phyloP scores from a whole-genome alignment of 2,888 invertebrate species.

The Dysmachus trigonus region DNA sequence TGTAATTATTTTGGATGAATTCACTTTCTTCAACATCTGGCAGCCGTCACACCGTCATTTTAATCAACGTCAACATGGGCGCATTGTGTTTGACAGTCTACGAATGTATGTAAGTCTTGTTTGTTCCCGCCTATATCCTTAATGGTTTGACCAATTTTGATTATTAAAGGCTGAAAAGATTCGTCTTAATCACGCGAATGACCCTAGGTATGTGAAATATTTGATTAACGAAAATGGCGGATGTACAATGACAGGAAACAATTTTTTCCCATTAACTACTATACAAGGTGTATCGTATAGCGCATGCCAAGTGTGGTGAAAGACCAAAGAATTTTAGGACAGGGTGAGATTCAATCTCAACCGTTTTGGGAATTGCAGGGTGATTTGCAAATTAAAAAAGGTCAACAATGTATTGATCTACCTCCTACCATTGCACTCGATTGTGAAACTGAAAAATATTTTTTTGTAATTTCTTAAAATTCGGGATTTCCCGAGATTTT shows the following conservation, averaged over 20 bases:
- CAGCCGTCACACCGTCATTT: not conserved
- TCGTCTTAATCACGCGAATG: not conserved
- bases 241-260: not conserved
- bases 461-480: too few species aligned
- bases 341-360: too few species aligned
- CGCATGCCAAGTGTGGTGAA: too few species aligned
- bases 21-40: not conserved
- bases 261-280: not conserved
- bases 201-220: not conserved
- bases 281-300: too few species aligned
- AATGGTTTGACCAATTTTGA: not conserved
- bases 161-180: not conserved
- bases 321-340: too few species aligned
- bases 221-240: not conserved
- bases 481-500: too few species aligned
- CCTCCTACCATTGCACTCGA: too few species aligned
- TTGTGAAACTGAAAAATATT: too few species aligned
- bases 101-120: not conserved
- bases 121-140: not conserved
- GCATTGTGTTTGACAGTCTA: not conserved
- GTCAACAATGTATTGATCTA: too few species aligned
- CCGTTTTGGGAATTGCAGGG: too few species aligned
- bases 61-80: not conserved
- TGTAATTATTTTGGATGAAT: not conserved
- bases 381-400: too few species aligned